Conservation (phyloP, 2,797 vertebrate species). For the Sebastes reedi region DNA sequence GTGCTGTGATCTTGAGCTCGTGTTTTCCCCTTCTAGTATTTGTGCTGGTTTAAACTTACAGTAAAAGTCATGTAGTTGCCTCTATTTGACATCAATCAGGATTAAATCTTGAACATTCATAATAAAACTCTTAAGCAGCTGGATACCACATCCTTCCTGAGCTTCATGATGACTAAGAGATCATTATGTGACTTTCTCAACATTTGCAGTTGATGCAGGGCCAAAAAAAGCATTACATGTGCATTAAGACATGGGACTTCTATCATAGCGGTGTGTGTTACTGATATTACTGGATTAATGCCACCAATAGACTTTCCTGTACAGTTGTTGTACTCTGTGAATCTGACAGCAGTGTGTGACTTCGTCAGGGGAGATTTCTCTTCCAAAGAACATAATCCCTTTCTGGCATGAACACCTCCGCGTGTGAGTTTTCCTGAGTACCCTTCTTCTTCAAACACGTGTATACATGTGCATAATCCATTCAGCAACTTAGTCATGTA, state of each 20-base stretch:
- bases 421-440: slow-evolving; percentile 5
- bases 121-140: not conserved
- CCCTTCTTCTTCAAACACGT: slow-evolving; percentile 26
- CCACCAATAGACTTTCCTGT: not conserved
- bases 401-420: slow-evolving; percentile 30
- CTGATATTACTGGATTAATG: slow-evolving; percentile 3
- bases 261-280: not conserved
- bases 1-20: not conserved
- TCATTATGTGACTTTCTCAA: not conserved
- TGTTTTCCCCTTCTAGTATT: not conserved
- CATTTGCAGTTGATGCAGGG: not conserved
- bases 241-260: not conserved
- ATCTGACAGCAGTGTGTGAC: slow-evolving; percentile 26
- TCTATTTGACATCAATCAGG: not conserved
- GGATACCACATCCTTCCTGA: not conserved
- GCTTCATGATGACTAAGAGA: not conserved
- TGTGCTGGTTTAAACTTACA: not conserved
- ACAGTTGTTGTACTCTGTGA: not conserved
- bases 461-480: slow-evolving; percentile 36
- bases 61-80: not conserved
- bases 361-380: slow-evolving; percentile 36
- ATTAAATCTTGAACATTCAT: not conserved
- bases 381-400: slow-evolving; percentile 44
- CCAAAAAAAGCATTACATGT: not conserved
- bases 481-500: slow-evolving; percentile 36